Evolutionary conservation across 2,113 vertebrate species (phyloP).

Genomic region (Leuciscus idus): DNA sequence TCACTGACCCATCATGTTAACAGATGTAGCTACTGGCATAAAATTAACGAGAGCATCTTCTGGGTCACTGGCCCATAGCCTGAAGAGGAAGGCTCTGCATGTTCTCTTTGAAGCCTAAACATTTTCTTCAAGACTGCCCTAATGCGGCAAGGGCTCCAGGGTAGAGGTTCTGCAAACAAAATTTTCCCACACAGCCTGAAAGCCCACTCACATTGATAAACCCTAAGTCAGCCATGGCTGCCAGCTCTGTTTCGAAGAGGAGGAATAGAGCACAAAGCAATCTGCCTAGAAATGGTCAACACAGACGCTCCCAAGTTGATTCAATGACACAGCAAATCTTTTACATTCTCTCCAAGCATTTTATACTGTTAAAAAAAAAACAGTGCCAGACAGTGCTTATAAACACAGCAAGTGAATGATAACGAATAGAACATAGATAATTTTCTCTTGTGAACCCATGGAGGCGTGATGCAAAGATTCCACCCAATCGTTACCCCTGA

Average conservation of each 20-base stretch:
- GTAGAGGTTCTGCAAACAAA: conserved; percentile 49
- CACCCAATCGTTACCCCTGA: not conserved
- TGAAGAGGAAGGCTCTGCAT: conserved; percentile 35
- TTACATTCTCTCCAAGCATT: not conserved
- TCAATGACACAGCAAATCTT: not conserved
- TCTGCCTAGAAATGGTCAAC: conserved; percentile 35
- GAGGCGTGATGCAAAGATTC: not conserved
- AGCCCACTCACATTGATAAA: conserved; percentile 41
- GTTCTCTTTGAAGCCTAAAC: conserved; percentile 55
- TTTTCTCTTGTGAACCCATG: not conserved
- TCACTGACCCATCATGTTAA: conserved; percentile 41
- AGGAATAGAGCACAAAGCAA: conserved; percentile 46
- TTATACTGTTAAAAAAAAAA: not conserved
- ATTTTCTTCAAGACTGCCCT: conserved; percentile 37
- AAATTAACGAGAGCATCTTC: conserved; percentile 46
- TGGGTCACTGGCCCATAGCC: conserved; percentile 34
- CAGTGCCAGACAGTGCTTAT: not conserved
- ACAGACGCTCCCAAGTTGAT: conserved; percentile 20
- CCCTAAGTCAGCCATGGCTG: conserved; percentile 46
- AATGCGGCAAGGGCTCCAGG: conserved; percentile 43
- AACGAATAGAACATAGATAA: not conserved
- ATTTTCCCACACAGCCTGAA: conserved; percentile 50
- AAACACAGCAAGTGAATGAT: not conserved
- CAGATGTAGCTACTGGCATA: conserved; percentile 41
- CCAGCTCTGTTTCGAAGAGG: conserved; percentile 33